A percentile compares a stretch with the other conserved stretches of the same genome.
Conservation (phyloP, 2,797 vertebrate species). For the Selene dorsalis region DNA sequence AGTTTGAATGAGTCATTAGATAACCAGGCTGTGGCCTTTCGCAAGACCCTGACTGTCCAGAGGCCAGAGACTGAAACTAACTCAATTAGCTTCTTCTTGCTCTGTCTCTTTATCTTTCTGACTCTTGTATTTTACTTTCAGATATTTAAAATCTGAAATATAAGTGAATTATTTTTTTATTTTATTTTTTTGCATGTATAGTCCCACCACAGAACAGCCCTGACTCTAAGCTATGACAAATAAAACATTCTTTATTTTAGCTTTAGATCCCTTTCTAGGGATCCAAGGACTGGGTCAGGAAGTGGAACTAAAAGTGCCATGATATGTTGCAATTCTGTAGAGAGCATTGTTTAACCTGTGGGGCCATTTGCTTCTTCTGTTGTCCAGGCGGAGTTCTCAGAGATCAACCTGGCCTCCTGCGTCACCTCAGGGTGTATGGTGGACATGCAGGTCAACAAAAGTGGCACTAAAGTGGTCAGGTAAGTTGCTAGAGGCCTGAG, state of each 20-base stretch:
- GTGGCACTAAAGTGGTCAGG: slow-evolving; percentile 94
- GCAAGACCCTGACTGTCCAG: slow-evolving; percentile 74
- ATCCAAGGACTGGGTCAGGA: neutral
- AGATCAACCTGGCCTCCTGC: slow-evolving; percentile 94
- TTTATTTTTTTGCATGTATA: neutral
- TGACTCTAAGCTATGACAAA: neutral
- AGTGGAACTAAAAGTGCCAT: slow-evolving; percentile 8
- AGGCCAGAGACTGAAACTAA: slow-evolving; percentile 70
- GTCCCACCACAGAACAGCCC: slow-evolving; percentile 8
- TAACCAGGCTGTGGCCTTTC: slow-evolving; percentile 72
- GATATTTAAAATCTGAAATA: slow-evolving; percentile 28
- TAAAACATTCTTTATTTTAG: neutral
- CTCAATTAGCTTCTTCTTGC: slow-evolving; percentile 69
- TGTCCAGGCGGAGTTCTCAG: slow-evolving; percentile 94
- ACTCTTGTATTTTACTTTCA: slow-evolving; percentile 35
- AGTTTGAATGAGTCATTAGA: slow-evolving; percentile 77
- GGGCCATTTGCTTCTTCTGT: slow-evolving; percentile 14
- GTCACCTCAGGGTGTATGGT: slow-evolving; percentile 93
- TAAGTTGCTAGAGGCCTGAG: slow-evolving; percentile 69
- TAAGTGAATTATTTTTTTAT: slow-evolving; percentile 10
- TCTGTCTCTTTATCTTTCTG: slow-evolving; percentile 33
- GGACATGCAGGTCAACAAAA: slow-evolving; percentile 93
- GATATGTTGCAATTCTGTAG: neutral
- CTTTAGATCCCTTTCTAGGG: slow-evolving; percentile 15
- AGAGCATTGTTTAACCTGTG: neutral